These are phyloP conservation scores for Tokudaia muenninki DNA, from an alignment of 2,797 vertebrate species.

Conservation along the genomic window DNA sequence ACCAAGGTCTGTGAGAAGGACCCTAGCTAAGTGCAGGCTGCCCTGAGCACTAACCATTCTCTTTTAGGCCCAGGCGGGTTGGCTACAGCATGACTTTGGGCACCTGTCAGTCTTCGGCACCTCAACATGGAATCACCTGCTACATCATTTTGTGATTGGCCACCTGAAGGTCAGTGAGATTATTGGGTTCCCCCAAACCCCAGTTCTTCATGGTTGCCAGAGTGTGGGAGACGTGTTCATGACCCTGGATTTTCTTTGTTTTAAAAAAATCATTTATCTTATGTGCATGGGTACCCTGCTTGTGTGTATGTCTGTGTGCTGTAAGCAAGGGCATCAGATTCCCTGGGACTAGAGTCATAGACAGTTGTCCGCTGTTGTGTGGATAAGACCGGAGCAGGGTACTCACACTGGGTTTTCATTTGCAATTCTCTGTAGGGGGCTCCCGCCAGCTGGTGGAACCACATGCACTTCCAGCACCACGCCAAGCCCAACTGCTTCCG, in stretches of 20 bases:
- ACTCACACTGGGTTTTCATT: background rate
- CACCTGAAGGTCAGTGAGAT: slow-evolving; percentile 89
- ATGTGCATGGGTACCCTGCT: background rate
- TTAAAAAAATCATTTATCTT: background rate
- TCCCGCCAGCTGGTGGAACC: slow-evolving; percentile 93
- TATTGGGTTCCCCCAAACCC: background rate
- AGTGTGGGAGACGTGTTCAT: fast-evolving
- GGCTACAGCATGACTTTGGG: slow-evolving; percentile 92
- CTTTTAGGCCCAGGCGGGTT: slow-evolving; percentile 90
- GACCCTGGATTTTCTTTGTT: background rate
- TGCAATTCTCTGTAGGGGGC: slow-evolving; percentile 86
- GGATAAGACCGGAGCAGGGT: background rate
- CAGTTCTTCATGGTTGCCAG: background rate
- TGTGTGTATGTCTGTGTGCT: background rate
- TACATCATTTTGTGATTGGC: slow-evolving; percentile 91
- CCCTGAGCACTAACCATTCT: background rate
- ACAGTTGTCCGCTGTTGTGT: background rate
- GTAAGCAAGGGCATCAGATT: background rate
- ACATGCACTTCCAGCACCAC: slow-evolving; percentile 92
- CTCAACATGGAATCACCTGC: slow-evolving; percentile 90
- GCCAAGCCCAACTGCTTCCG: slow-evolving; percentile 92
- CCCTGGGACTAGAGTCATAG: background rate
- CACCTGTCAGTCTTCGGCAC: slow-evolving; percentile 90
- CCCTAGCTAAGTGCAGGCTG: background rate
- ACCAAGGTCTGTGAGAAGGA: background rate